Conservation (phyloP, 2,113 vertebrate genomes). For the Salvelinus namaycush region DNA sequence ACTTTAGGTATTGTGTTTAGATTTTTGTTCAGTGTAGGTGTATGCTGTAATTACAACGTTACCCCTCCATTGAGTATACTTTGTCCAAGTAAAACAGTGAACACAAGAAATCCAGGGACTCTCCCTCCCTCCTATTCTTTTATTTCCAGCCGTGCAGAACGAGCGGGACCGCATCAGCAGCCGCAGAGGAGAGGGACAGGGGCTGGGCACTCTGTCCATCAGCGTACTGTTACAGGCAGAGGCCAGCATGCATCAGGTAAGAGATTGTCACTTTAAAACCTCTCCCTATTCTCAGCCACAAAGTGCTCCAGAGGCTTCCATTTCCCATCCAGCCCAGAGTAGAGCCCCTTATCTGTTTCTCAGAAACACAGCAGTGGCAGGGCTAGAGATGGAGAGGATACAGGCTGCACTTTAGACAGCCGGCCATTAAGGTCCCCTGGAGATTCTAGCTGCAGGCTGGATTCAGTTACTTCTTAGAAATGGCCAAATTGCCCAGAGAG, state of each 20-base stretch:
- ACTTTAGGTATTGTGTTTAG: too few species aligned
- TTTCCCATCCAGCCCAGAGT: conserved; percentile 5
- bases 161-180: conserved; percentile 82
- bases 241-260: conserved; percentile 80
- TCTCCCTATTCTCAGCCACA: conserved; percentile 1
- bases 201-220: conserved; percentile 76
- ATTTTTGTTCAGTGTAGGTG: too few species aligned
- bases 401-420: conserved; percentile 39
- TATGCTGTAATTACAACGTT: neutral
- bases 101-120: conserved; percentile 12
- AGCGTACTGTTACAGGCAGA: conserved; percentile 77
- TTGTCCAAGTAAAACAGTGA: neutral
- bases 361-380: conserved; percentile 17
- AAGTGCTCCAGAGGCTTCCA: conserved; percentile 17
- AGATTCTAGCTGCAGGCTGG: conserved; percentile 43
- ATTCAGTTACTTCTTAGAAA: conserved; percentile 57
- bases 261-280: fast-evolving
- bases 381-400: conserved; percentile 37
- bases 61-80: too few species aligned
- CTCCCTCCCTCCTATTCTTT: conserved; percentile 26
- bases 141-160: conserved; percentile 79
- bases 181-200: conserved; percentile 77
- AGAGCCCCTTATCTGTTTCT: conserved; percentile 30
- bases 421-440: conserved; percentile 34
- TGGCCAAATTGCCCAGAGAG: conserved; percentile 47